Percentiles rank a stretch among this genome's conserved stretches.
Evolutionary conservation across 1,140 invertebrate species (phyloP).

Genomic region (Drosophila azteca): DNA sequence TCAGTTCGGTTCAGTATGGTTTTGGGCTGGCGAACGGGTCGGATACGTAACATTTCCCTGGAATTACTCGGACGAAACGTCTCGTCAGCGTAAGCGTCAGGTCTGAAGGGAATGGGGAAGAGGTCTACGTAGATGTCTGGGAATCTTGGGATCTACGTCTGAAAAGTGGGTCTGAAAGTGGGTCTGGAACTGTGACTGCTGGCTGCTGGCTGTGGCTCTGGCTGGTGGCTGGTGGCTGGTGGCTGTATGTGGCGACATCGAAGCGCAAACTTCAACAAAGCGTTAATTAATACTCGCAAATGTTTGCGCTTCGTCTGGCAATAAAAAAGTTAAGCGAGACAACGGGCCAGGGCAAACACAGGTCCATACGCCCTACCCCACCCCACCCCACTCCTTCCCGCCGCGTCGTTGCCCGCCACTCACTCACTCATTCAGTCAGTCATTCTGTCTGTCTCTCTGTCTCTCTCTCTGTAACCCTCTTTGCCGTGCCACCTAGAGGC

Average conservation of each 20-base stretch:
- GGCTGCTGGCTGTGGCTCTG: too few relatives aligned
- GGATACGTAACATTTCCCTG: slow-evolving; percentile 71
- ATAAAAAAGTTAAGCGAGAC: slow-evolving; percentile 81
- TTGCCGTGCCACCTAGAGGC: slow-evolving; percentile 34
- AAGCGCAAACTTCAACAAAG: slow-evolving; percentile 81
- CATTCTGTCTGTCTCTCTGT: slow-evolving; percentile 3
- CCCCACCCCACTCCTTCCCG: too few relatives aligned
- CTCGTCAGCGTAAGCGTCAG: slow-evolving; percentile 23
- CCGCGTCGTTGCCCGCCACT: too few relatives aligned
- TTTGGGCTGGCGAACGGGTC: slow-evolving; percentile 26
- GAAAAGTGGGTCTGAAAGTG: too few relatives aligned
- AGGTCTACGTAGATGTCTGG: slow-evolving; percentile 48
- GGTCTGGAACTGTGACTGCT: too few relatives aligned
- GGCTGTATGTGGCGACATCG: slow-evolving; percentile 58
- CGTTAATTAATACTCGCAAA: slow-evolving; percentile 82
- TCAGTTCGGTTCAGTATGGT: not conserved
- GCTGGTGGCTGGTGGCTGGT: too few relatives aligned
- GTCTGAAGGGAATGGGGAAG: slow-evolving; percentile 25
- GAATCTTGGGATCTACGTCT: not conserved
- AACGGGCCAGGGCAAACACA: slow-evolving; percentile 57
- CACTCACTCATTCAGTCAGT: too few relatives aligned
- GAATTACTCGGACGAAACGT: slow-evolving; percentile 47
- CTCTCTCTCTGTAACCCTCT: not conserved
- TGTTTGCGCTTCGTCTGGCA: slow-evolving; percentile 80
- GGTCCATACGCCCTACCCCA: not conserved